Base-by-base conservation (phyloP, 2,113 vertebrate genomes). In the Tauraco erythrolophus region DNA sequence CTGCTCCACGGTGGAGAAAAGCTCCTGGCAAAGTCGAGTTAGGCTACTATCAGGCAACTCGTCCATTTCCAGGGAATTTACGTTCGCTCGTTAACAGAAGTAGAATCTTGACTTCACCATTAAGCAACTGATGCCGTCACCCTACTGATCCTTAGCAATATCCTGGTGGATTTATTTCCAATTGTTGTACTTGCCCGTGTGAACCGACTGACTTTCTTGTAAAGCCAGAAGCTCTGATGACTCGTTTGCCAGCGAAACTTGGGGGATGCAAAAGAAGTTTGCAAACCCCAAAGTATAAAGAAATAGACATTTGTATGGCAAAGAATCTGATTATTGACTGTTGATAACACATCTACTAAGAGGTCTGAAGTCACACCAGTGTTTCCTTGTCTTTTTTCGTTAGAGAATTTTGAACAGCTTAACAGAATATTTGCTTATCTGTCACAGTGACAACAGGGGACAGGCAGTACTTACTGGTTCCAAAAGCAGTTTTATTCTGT, bases 401-500 rank as follows among this genome's bases (percentile, higher is more conserved):
- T 1, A 14, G 3, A 16, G 14, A 54, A 9, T 23, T 68, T 71
- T 22, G 17, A 54, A 30, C 0, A 35, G 23, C 19, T n/a, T 17
- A 31, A 60, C 3, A 25, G 24, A 50, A 1, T 2, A 41, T 31
- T 21, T 46, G 39, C 23, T 8, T 1, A 3, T 5, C 14, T 5
- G 27, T 10, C n/a, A 41, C 35, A 65, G 69, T 2, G n/a, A 77
- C 1, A 5, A 14, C 31, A 46, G 37, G 10, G 70, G 12, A 35
- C 19, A 50, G 30, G 35, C 69, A 61, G 37, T 58, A 98, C 99
- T 98, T 94, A 99, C 99, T 97, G 43, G 99, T 97, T 93, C 99
- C 99, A 84, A 99, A 99, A 23, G 98, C 98, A 61, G 98, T 98
- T 97, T 99, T 99, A 46, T 98, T 99, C 89, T 98, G 98, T 48